Percentiles rank a stretch among this genome's conserved stretches.
Conservation (phyloP, 2,888 invertebrate species). For the Euzetes globulus region DNA sequence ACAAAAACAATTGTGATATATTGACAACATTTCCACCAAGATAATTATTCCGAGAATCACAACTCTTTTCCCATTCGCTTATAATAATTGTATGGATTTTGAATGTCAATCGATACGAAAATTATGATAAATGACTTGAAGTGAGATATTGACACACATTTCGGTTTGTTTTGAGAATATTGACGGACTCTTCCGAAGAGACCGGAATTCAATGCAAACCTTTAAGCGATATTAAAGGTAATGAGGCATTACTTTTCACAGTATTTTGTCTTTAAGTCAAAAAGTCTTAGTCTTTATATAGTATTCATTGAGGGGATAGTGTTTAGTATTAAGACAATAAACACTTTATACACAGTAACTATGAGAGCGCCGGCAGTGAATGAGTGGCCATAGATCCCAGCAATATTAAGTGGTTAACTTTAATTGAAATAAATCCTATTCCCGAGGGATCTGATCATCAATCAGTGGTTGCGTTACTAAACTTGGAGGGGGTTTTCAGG, state of each 20-base stretch:
- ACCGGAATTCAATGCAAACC: background rate
- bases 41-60: background rate
- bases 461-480: background rate
- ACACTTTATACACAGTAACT: background rate
- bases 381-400: background rate
- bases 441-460: background rate
- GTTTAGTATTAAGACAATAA: background rate
- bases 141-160: background rate
- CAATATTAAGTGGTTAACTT: constrained; percentile 3
- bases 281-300: background rate
- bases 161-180: background rate
- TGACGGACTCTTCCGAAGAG: background rate
- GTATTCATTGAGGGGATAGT: background rate
- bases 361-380: background rate
- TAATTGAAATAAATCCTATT: constrained; percentile 12
- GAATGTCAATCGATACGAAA: background rate
- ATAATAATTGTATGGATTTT: background rate
- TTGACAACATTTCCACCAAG: no score
- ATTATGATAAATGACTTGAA: constrained; percentile 15
- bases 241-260: background rate
- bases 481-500: background rate
- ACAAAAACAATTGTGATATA: background rate
- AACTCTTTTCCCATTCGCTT: background rate
- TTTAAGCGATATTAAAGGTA: background rate
- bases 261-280: background rate